Percentiles rank a stretch among this genome's conserved stretches.
Conservation (phyloP, 1,140 invertebrate genomes). For the Sesamia nonagrioides region DNA sequence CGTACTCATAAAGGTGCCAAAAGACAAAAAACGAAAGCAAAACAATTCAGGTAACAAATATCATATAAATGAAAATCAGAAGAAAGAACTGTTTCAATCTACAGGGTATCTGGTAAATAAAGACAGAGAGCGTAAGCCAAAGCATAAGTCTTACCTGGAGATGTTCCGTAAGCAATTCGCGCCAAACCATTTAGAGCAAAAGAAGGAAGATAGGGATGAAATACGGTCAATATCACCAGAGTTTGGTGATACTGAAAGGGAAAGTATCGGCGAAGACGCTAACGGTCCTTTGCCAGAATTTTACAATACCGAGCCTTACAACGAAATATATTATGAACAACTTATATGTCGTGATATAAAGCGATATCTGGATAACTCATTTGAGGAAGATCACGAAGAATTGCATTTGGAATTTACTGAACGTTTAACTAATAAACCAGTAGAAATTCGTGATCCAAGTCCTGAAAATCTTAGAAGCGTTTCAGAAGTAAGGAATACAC, state of each 20-base stretch:
- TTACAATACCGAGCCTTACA: slow-evolving; percentile 80
- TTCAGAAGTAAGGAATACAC: slow-evolving; percentile 74
- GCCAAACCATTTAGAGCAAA: slow-evolving; percentile 48
- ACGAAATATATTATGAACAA: slow-evolving; percentile 82
- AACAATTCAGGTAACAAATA: slow-evolving; percentile 51
- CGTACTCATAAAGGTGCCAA: slow-evolving; percentile 77
- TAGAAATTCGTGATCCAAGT: slow-evolving; percentile 51
- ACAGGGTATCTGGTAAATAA: slow-evolving; percentile 76
- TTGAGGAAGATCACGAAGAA: slow-evolving; percentile 69
- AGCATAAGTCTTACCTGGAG: slow-evolving; percentile 72
- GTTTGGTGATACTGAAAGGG: slow-evolving; percentile 79
- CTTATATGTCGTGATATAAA: slow-evolving; percentile 70
- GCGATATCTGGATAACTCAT: slow-evolving; percentile 69
- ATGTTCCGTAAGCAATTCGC: slow-evolving; percentile 77
- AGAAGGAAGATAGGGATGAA: slow-evolving; percentile 59
- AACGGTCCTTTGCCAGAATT: slow-evolving; percentile 67
- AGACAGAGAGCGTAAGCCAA: slow-evolving; percentile 57
- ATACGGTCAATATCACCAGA: slow-evolving; percentile 80
- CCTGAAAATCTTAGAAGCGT: slow-evolving; percentile 75
- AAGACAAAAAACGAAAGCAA: slow-evolving; percentile 63
- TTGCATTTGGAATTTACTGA: slow-evolving; percentile 60
- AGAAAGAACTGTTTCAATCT: slow-evolving; percentile 52
- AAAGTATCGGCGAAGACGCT: slow-evolving; percentile 68
- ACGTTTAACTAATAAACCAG: slow-evolving; percentile 62
- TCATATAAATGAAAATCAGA: slow-evolving; percentile 53